Evolutionary conservation across 2,113 vertebrate genomes (phyloP).

Genomic region (Budorcas taxicolor): DNA sequence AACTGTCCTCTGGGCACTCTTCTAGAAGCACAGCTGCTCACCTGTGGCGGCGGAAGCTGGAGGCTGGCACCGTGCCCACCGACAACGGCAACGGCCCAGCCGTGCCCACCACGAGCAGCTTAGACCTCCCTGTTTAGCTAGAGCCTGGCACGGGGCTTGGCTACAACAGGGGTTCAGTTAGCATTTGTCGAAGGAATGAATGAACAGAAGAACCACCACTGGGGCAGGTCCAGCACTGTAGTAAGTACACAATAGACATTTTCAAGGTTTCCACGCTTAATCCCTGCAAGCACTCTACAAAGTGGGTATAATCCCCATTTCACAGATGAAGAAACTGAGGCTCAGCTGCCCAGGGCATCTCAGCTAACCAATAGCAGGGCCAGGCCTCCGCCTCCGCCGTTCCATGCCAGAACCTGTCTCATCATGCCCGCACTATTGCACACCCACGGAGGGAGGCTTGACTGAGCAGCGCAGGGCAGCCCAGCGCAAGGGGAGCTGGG

Average conservation of each 20-base stretch:
- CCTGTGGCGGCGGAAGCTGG: neutral
- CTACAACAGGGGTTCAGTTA: neutral
- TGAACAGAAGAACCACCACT: too few species aligned
- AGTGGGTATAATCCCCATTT: neutral
- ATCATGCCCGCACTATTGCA: rapidly evolving
- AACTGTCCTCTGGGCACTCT: neutral
- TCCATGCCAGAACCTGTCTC: neutral
- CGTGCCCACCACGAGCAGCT: rapidly evolving
- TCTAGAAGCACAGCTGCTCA: neutral
- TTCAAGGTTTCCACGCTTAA: neutral
- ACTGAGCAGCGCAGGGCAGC: neutral
- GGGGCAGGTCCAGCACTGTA: neutral
- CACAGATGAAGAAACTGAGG: neutral
- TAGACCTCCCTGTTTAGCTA: neutral
- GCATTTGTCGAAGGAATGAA: neutral
- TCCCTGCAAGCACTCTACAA: neutral
- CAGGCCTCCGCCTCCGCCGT: neutral
- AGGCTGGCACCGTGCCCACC: rapidly evolving
- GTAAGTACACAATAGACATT: neutral
- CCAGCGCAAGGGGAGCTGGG: neutral
- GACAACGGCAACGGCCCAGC: rapidly evolving
- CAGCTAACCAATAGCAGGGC: neutral
- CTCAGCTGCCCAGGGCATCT: neutral
- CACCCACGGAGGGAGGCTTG: neutral
- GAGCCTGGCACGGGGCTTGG: neutral